Base-by-base conservation (phyloP, 2,797 vertebrate species). In the Hemibagrus guttatus region DNA sequence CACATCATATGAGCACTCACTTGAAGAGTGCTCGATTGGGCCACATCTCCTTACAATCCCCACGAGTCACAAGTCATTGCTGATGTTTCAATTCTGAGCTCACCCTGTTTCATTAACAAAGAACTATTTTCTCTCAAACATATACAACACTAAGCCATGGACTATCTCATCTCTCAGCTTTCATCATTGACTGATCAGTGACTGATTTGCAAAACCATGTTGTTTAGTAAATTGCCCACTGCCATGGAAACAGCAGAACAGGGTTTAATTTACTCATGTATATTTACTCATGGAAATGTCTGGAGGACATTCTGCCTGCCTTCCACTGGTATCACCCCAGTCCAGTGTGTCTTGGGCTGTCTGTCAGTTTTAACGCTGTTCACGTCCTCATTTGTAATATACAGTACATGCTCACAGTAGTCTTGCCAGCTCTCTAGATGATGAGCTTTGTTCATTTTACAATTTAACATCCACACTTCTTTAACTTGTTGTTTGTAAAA, bases 221-320 rank as follows among this genome's bases (percentile, higher is more conserved):
- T 68, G 42, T 69, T 66, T 83, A 39, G 49, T 83, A 68, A 69
- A 83, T 83, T 54, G 64, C 49, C 42, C 19, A 69, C 64, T 69
- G 46, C 64, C 81, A 69, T 68, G 28, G 46, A 56, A 54, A 56
- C 61, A 82, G 81, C 63, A 82, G n/a, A 68, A 35, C 64, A 83
- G 28, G 49, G 46, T 56, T 4, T 83, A 31, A 83, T 54, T 83
- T 83, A 21, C 17, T 49, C 46, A 49, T 49, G 46, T 9, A 49
- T 49, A 9, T 49, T 49, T 49, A 1, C 46, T 49, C 46, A 49
- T 49, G 46, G 7, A 49, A 49, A 49, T 35, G 14, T 68, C 81
- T 21, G 42, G 26, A 28, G 49, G 39, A 49, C 59, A 81, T 81
- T 49, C 39, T 81, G 1, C 4, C n/a, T 68, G n/a, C 54, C 49